Base-by-base conservation (phyloP, 2,888 invertebrate genomes). In the Hermaeophaga mercurialis region DNA sequence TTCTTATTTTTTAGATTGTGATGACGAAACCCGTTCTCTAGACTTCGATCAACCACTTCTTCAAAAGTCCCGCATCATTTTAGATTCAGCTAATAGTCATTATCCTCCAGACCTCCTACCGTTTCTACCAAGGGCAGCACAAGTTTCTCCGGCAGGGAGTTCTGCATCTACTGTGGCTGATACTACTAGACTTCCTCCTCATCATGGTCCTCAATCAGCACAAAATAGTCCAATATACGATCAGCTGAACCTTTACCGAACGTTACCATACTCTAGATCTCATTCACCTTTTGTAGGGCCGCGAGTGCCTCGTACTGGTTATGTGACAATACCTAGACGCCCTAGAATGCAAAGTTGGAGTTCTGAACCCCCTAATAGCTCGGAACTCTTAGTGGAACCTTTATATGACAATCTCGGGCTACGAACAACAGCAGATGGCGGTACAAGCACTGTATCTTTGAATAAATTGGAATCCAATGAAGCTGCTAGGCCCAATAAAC, bases 401-500 rank as follows among this genome's bases (percentile, higher is more conserved):
- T 84, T 93, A 17, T 94, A 94, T 73, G 94, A 94, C 72, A 93
- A 93, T 73, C 79, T 94, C 41, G 94, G 94, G 0, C 78, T 89
- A 12, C 82, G 94, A 47, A 92, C 92, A 12, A 91, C 94, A 12
- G 92, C 90, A 12, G 89, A 91, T 62, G 94, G 94, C n/a, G 61
- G 54, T 3, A 43, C 91, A 90, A 2, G 86, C 85, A 8, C 50
- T 3, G 77, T 90, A 24, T 91, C 90, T 52, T 75, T 93, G 53
- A 90, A 91, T 74, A 90, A 90, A 78, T 80, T 85, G 17, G 85
- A 85, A 6, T 82, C 55, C 80, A 80, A 62, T 81, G 55, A 65
- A 12, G 73, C 75, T 1, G 72, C 74, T 7, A 67, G 72, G 33
- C 63, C 68, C 84, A 64, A 86, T 85, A 52, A 72, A 41, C 52